Conservation (phyloP, 1,140 invertebrate species). For the Leptinotarsa undecemlineata region DNA sequence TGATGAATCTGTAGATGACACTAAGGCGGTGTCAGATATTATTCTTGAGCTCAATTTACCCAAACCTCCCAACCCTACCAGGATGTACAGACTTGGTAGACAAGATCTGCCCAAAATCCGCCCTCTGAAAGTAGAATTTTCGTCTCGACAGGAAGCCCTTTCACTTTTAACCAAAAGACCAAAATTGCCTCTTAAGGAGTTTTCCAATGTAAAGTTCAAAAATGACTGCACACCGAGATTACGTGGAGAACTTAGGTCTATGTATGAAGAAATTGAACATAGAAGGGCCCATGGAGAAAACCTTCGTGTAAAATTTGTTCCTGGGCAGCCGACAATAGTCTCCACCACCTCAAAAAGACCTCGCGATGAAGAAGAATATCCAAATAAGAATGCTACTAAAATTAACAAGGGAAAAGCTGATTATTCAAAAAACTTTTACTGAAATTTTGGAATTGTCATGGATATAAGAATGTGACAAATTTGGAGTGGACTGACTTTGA, state of each 20-base stretch:
- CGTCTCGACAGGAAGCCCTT: not conserved
- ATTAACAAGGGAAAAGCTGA: not conserved
- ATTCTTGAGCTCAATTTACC: not conserved
- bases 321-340: no score
- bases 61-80: not conserved
- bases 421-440: not conserved
- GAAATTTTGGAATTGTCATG: not conserved
- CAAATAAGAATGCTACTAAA: not conserved
- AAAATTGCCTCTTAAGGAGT: not conserved
- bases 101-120: not conserved
- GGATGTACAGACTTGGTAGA: not conserved
- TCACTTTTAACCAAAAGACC: not conserved
- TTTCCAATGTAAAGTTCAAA: not conserved
- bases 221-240: not conserved
- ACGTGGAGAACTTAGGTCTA: not conserved
- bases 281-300: conserved; percentile 4
- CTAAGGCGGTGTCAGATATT: not conserved
- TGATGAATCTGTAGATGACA: not conserved
- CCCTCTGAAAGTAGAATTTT: not conserved
- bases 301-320: not conserved
- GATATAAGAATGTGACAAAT: not conserved
- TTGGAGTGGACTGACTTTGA: not conserved
- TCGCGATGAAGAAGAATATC: not conserved
- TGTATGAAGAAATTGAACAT: not conserved
- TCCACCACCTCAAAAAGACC: not conserved